Evolutionary conservation across 2,888 invertebrate species (phyloP), one percentile per base, ranked within the genome.

Genomic region (Agriopis marginaria): DNA sequence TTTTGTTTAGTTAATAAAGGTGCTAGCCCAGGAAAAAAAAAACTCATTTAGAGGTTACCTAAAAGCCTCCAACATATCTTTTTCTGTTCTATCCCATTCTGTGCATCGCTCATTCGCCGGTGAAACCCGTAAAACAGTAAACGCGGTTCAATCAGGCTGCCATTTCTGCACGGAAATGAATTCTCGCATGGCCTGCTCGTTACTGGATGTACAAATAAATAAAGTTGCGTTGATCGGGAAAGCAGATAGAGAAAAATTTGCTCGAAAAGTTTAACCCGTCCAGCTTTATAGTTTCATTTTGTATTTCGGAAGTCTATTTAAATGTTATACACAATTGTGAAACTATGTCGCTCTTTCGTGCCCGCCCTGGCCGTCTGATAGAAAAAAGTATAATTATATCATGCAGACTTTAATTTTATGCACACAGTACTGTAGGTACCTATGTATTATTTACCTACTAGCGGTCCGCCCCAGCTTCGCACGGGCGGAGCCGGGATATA

Each of bases 101-200:
- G 14, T 11, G 9, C 9, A 23, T 17, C 6, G 12, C 5, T 61
- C 14, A 9, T 54, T n/a, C 53, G 10, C 23, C 42, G 56, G 42
- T 50, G 7, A 23, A 49, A 42, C n/a, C 54, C 63, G 70, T 77
- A 66, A 78, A 79, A 73, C 76, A 75, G 68, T 59, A 56, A 66
- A 67, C 66, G 63, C 17, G 23, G 53, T 71, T 79, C 83, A 85
- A 84, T 86, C 84, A 85, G 71, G 65, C 56, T 59, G 72, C 75
- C 77, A 80, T 82, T 86, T 80, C 79, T 66, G 70, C 63, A 23
- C 80, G 85, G 86, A 86, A 85, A 86, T 87, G 80, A 82, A 85
- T 86, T 81, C 76, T 73, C 81, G 77, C 76, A 75, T 79, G 75
- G 58, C 71, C 75, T 72, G 63, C 69, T 47, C 75, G 69, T 68